Conservation (phyloP, 2,888 invertebrate species). For the Mechanitis messenoides region DNA sequence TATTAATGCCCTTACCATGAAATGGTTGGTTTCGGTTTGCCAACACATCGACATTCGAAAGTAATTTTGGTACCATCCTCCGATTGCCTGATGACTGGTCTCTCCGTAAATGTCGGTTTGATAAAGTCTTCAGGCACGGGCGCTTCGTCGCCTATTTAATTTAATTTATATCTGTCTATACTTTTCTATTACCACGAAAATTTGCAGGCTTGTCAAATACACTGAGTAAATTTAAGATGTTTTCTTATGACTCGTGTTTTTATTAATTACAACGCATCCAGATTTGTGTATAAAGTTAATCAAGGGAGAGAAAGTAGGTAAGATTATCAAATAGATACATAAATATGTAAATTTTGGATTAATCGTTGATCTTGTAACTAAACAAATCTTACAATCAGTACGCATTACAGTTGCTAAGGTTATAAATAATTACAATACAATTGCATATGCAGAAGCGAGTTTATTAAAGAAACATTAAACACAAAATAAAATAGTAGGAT, state of each 20-base stretch:
- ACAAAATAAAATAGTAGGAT: constrained; percentile 31
- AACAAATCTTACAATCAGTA: constrained; percentile 52
- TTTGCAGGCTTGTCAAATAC: constrained; percentile 47
- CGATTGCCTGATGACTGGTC: constrained; percentile 97
- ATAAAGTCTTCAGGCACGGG: constrained; percentile 94
- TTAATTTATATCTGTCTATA: constrained; percentile 39
- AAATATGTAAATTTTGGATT: constrained; percentile 37
- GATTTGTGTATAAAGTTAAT: constrained; percentile 58
- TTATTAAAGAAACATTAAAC: constrained; percentile 39
- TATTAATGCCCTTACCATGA: constrained; percentile 84
- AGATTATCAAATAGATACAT: constrained; percentile 49
- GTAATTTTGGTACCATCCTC: constrained; percentile 96
- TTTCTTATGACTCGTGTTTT: constrained; percentile 61
- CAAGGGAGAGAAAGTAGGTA: constrained; percentile 57
- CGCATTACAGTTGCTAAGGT: constrained; percentile 72
- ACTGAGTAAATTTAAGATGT: constrained; percentile 65
- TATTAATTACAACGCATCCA: constrained; percentile 40
- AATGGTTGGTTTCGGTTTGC: constrained; percentile 95
- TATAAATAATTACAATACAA: constrained; percentile 48
- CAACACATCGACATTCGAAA: constrained; percentile 98
- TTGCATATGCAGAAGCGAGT: constrained; percentile 67
- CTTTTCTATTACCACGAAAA: constrained; percentile 41
- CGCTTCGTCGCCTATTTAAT: constrained; percentile 91
- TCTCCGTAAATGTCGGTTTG: constrained; percentile 98
- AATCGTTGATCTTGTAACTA: constrained; percentile 17